phyloP scores from a whole-genome alignment of 1,140 invertebrate species.

The Agrypnia vestita region DNA sequence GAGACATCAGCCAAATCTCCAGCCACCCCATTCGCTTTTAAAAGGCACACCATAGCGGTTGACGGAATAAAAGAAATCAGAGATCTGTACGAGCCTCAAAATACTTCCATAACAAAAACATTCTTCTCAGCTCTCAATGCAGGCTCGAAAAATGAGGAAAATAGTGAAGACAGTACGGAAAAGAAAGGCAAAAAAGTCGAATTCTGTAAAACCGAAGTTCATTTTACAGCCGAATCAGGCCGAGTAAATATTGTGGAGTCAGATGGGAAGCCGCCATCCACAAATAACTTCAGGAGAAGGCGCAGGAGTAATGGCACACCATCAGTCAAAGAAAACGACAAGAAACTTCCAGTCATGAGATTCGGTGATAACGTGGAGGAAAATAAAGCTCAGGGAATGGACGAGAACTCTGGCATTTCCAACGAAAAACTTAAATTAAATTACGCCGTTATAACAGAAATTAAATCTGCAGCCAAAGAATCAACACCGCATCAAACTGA shows the following conservation, averaged over 20 bases:
- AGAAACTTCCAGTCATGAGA: conserved; percentile 67
- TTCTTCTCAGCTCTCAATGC: conserved; percentile 1
- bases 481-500: conserved; percentile 63
- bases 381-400: conserved; percentile 54
- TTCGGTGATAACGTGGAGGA: conserved; percentile 75
- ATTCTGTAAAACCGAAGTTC: conserved; percentile 89
- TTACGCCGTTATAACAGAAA: conserved; percentile 57
- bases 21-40: conserved; percentile 61
- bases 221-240: conserved; percentile 88
- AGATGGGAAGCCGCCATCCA: conserved; percentile 87
- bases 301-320: conserved; percentile 72
- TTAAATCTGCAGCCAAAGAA: conserved; percentile 52
- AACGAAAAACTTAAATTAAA: conserved; percentile 54
- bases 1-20: conserved; percentile 9
- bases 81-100: conserved; percentile 44
- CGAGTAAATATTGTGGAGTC: conserved; percentile 90
- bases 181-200: conserved; percentile 83
- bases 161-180: conserved; percentile 62
- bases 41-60: conserved; percentile 75
- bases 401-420: conserved; percentile 5
- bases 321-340: conserved; percentile 64
- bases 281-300: conserved; percentile 82
- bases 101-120: conserved; percentile 17
- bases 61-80: conserved; percentile 73
- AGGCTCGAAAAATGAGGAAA: conserved; percentile 58